A percentile compares a stretch with the other conserved stretches of the same genome.
Conservation (phyloP, 1,140 invertebrate genomes). For the Colletes latitarsis region DNA sequence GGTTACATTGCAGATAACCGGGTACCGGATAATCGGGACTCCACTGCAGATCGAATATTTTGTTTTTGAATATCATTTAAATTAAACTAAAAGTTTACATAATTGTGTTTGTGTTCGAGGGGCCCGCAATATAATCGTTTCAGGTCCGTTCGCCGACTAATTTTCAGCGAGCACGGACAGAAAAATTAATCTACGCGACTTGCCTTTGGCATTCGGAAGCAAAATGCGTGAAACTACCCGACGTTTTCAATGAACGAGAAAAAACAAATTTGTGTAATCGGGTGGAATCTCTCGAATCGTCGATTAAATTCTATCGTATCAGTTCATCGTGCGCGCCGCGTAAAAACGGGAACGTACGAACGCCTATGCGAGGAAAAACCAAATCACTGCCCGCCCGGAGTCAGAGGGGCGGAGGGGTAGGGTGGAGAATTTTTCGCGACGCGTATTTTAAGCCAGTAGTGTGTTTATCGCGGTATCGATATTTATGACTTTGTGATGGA, state of each 20-base stretch:
- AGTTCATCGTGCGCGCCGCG: neutral
- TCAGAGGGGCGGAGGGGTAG: neutral
- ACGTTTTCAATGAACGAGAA: neutral
- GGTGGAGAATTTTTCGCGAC: neutral
- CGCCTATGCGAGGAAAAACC: neutral
- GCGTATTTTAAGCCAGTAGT: neutral
- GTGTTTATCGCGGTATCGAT: constrained; percentile 44
- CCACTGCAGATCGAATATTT: no score
- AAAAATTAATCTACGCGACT: no score
- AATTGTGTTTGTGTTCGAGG: no score
- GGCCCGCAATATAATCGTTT: no score
- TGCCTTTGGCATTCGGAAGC: neutral
- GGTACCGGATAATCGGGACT: no score
- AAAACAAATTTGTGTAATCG: neutral
- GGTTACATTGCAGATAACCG: no score
- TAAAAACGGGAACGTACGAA: neutral
- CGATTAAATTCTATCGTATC: neutral
- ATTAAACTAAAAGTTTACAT: no score
- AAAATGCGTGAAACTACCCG: neutral
- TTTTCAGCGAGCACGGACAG: no score
- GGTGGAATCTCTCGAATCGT: neutral
- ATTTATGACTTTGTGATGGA: constrained; percentile 49
- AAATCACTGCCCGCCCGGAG: neutral
- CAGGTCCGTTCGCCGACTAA: no score
- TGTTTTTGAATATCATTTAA: no score